phyloP scores from a whole-genome alignment of 30 jellyfish, hydroid and myxozoan genomes.

The Aurelia sp. region DNA sequence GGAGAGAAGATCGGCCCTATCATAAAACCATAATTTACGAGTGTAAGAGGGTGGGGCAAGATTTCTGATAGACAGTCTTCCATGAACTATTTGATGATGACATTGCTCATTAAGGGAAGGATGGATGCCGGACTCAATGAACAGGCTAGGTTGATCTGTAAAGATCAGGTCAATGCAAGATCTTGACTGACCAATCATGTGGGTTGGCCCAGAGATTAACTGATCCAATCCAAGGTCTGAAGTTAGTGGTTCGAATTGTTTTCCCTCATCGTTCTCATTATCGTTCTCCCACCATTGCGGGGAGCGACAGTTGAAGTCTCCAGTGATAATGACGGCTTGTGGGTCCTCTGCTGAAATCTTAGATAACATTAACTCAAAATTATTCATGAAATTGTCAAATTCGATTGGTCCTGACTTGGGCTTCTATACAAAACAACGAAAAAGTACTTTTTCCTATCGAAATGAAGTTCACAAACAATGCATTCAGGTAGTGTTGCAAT shows the following conservation, averaged over 20 bases:
- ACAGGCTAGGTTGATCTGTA: conserved; percentile 63
- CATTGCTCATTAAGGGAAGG: conserved; percentile 52
- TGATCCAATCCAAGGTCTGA: conserved; percentile 45
- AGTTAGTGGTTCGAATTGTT: conserved; percentile 31
- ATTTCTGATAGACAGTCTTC: conserved; percentile 30
- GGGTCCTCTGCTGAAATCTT: too few species aligned
- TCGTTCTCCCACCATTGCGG: conserved; percentile 71
- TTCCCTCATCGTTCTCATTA: conserved; percentile 48
- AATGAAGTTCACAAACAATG: too few species aligned
- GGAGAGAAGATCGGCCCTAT: conserved; percentile 27
- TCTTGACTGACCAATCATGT: conserved; percentile 46
- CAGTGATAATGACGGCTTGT: too few species aligned
- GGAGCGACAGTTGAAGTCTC: too few species aligned
- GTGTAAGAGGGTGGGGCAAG: conserved; percentile 62
- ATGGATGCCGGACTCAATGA: conserved; percentile 59
- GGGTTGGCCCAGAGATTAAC: conserved; percentile 36
- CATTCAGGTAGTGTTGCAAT: too few species aligned
- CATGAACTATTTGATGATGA: conserved; percentile 43
- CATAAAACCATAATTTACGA: conserved; percentile 48
- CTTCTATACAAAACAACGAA: too few species aligned
- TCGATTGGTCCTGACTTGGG: too few species aligned
- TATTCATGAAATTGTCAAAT: too few species aligned
- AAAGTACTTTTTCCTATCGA: too few species aligned
- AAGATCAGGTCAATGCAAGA: conserved; percentile 57
- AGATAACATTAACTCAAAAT: too few species aligned